Base-by-base conservation (phyloP, 1,140 invertebrate species). In the Nixonia krombeini region DNA sequence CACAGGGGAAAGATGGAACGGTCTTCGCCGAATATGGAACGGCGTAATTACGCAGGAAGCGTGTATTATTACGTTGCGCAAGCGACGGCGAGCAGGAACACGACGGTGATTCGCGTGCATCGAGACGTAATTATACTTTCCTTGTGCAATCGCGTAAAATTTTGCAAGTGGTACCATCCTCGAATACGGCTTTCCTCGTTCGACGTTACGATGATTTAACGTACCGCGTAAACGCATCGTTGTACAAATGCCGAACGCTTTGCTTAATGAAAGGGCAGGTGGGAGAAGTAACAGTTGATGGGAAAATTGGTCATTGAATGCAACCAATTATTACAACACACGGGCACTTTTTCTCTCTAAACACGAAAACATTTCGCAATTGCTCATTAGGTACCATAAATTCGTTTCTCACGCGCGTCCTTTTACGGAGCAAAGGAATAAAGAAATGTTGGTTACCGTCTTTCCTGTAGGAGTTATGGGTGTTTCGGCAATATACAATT, bases 51-150 rank as follows among this genome's bases (percentile, higher is more conserved):
- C 42, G 42, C 72, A 47, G 55, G 42, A 73, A 56, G 35, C 61
- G 37, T 66, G 45, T 70, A 46, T 74, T 69, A 69, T 62, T 41
- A 56, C 31, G 47, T 74, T 74, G 69, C 61, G 40, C 57, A 71
- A 74, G 49, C 28, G 33, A 21, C 31, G 38, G n/a, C n/a, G n/a
- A n/a, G 42, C 31, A 3, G 35, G 49, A 44, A 52, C 40, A 47
- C 26, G 49, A 61, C 40, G 42, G 41, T 25, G 44, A 47, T 49
- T 62, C 44, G 50, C 44, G 40, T 33, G 44, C 25, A 52, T 53
- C 18, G 33, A 42, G 31, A 35, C 26, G 33, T 61, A 61, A 61
- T 61, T 61, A 38, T 38, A 57, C 38, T 42, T 25, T 40, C 45
- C 10, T n/a, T 37, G 28, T 13, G 26, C 35, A 49, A 49, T 45